Conservation (phyloP, 2,888 invertebrate genomes). For the Sthenelais limicola region DNA sequence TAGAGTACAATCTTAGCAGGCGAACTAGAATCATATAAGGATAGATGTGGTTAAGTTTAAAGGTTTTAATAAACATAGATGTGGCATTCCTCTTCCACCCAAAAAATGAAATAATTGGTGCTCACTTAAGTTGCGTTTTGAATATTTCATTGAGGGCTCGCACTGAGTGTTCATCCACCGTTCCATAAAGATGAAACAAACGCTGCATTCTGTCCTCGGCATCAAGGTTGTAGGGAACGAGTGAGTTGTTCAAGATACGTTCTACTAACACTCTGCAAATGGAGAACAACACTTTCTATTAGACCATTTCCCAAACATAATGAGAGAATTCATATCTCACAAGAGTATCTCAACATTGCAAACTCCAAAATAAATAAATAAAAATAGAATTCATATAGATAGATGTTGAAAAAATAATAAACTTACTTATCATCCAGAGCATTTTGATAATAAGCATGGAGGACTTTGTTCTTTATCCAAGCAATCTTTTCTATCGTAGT, state of each 20-base stretch:
- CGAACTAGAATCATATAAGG: too few relatives aligned
- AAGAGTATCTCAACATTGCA: too few relatives aligned
- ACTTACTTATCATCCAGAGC: conserved; percentile 87
- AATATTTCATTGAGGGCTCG: conserved; percentile 90
- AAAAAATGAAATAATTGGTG: conserved; percentile 7
- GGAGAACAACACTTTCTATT: too few relatives aligned
- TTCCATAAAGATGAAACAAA: conserved; percentile 90
- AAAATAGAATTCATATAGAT: neutral
- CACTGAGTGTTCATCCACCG: conserved; percentile 82
- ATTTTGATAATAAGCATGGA: conserved; percentile 89
- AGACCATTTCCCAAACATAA: too few relatives aligned
- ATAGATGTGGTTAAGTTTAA: too few relatives aligned
- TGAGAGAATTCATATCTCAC: too few relatives aligned
- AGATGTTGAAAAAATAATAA: neutral
- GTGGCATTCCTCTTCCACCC: too few relatives aligned
- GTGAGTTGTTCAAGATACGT: conserved; percentile 90
- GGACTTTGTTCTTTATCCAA: conserved; percentile 93
- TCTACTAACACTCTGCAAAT: conserved; percentile 83
- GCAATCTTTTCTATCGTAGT: conserved; percentile 76
- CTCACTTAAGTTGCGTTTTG: conserved; percentile 81
- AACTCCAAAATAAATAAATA: too few relatives aligned
- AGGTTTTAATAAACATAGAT: too few relatives aligned
- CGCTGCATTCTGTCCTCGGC: conserved; percentile 93
- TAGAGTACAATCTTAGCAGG: too few relatives aligned
- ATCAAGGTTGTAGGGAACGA: conserved; percentile 93